Percentiles rank a stretch among this genome's conserved stretches.
phyloP scores from a whole-genome alignment of 2,888 invertebrate genomes.

The Caenorhabditis sinica region DNA sequence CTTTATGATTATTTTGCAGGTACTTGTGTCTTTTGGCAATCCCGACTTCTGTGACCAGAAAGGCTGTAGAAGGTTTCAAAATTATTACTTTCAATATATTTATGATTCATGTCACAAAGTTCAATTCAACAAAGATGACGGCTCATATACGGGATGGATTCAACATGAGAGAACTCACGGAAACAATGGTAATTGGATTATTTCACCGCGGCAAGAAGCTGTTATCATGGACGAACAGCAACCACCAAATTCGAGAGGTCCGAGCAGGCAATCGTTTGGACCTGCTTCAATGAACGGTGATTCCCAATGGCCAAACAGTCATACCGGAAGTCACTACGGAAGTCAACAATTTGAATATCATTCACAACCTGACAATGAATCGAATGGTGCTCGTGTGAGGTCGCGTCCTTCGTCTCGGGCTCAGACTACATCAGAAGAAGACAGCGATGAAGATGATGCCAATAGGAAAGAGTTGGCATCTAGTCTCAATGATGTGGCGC shows the following conservation, averaged over 20 bases:
- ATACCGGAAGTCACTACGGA: neutral
- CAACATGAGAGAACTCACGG: neutral
- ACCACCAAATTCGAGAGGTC: neutral
- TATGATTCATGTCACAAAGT: neutral
- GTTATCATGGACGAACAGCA: neutral
- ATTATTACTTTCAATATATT: neutral
- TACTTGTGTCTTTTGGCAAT: neutral
- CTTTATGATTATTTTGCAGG: neutral
- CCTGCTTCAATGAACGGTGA: neutral
- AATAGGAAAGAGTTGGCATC: neutral
- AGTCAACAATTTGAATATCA: neutral
- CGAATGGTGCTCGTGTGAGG: neutral
- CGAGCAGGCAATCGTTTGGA: neutral
- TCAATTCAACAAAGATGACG: neutral
- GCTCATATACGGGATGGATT: neutral
- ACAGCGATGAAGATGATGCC: neutral
- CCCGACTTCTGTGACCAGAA: neutral
- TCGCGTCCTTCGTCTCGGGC: neutral
- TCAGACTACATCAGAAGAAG: slow-evolving; percentile 9
- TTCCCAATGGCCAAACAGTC: neutral
- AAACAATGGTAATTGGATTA: neutral
- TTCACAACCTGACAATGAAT: neutral
- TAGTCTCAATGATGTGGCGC: slow-evolving; percentile 1
- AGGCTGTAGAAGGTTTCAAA: neutral
- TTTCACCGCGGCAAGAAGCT: neutral